phyloP scores from a whole-genome alignment of 2,797 vertebrate genomes.

The Pseudochaenichthys georgianus region DNA sequence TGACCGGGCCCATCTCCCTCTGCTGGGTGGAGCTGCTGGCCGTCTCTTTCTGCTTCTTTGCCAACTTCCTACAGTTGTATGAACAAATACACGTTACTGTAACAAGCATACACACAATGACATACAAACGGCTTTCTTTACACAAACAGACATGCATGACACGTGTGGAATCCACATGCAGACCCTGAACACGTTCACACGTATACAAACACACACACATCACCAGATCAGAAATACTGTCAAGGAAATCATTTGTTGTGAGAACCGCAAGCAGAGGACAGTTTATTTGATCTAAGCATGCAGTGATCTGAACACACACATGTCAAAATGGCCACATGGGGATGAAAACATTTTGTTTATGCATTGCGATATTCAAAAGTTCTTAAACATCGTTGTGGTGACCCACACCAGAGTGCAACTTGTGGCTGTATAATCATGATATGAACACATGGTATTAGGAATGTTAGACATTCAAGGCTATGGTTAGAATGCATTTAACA shows the following conservation, averaged over 20 bases:
- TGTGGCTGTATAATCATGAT: no score
- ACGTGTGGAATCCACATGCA: not conserved
- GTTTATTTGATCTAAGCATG: not conserved
- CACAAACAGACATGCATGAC: not conserved
- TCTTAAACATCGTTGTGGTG: no score
- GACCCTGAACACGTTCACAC: not conserved
- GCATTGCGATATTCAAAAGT: not conserved
- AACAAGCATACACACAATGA: not conserved
- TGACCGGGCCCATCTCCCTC: constrained; percentile 96
- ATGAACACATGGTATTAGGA: no score
- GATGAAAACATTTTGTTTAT: constrained; percentile 1
- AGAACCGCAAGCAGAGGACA: not conserved
- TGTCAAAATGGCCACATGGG: not conserved
- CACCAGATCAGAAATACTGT: not conserved
- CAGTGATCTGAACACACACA: not conserved
- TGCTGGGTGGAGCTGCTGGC: constrained; percentile 92
- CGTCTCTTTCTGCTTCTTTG: constrained; percentile 99
- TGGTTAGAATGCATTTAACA: no score
- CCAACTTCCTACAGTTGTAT: constrained; percentile 90
- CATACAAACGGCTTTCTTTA: constrained; percentile 10
- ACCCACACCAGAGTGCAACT: no score
- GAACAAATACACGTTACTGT: constrained; percentile 9
- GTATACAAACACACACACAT: not conserved
- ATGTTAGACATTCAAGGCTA: no score
- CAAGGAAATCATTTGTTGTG: constrained; percentile 1